Conservation (phyloP, 1,140 invertebrate species). For the Drosophila grimshawi region DNA sequence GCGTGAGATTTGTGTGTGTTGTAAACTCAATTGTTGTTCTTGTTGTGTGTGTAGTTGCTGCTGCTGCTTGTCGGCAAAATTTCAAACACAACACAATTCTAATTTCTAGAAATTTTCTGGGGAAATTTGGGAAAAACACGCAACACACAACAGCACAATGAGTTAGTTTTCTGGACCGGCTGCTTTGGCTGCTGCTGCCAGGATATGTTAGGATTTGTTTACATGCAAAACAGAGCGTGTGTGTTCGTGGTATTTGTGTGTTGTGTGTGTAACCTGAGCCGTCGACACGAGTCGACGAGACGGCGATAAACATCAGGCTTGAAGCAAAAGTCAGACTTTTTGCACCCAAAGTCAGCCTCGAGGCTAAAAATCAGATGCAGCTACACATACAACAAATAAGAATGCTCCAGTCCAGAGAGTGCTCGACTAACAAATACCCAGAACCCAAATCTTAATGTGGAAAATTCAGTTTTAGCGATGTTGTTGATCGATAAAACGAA, state of each 20-base stretch:
- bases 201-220: slow-evolving; percentile 68
- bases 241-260: background rate
- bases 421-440: no score
- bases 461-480: no score
- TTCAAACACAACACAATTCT: slow-evolving; percentile 55
- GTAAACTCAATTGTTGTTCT: background rate
- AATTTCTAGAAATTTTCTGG: slow-evolving; percentile 34
- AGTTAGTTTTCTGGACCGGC: slow-evolving; percentile 27
- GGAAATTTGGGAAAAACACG: slow-evolving; percentile 43
- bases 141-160: slow-evolving; percentile 37
- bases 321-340: slow-evolving; percentile 53
- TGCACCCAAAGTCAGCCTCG: slow-evolving; percentile 44
- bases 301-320: slow-evolving; percentile 51
- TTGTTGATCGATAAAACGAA: no score
- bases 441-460: no score
- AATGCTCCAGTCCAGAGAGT: background rate
- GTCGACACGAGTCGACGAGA: slow-evolving; percentile 45
- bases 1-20: slow-evolving; percentile 70
- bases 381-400: background rate
- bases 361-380: slow-evolving; percentile 6
- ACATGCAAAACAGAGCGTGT: slow-evolving; percentile 59
- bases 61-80: slow-evolving; percentile 58
- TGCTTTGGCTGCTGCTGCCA: slow-evolving; percentile 35
- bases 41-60: slow-evolving; percentile 8
- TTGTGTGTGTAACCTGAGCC: slow-evolving; percentile 57